Evolutionary conservation across 2,113 vertebrate genomes (phyloP).

Genomic region (Tretioscincus oriximinensis): DNA sequence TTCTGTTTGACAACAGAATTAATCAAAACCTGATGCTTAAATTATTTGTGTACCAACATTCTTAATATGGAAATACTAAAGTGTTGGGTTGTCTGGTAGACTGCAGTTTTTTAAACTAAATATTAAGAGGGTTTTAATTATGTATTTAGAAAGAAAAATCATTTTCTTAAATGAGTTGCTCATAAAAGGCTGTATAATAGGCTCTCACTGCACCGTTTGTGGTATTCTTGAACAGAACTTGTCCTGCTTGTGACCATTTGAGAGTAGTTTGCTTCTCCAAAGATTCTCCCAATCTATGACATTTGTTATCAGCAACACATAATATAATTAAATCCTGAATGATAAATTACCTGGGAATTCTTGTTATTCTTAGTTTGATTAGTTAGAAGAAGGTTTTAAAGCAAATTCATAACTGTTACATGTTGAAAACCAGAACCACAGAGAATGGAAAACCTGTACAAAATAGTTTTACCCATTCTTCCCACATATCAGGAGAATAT

Average conservation of each 20-base stretch:
- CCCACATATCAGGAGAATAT: constrained; percentile 3
- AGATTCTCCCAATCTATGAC: background rate
- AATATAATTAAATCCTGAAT: constrained; percentile 12
- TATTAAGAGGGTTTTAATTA: background rate
- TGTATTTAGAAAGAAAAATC: background rate
- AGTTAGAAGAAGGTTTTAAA: background rate
- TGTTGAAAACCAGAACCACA: background rate
- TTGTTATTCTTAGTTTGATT: background rate
- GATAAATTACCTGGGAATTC: background rate
- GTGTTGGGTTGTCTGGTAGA: fast-evolving
- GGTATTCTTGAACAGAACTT: background rate
- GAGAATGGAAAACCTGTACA: background rate
- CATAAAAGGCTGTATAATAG: background rate
- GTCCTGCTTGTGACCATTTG: background rate
- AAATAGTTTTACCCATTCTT: fast-evolving
- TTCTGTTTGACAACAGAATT: background rate
- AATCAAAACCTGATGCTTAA: background rate
- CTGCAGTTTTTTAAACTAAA: background rate
- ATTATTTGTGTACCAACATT: background rate
- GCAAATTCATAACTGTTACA: background rate
- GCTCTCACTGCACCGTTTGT: constrained; percentile 7
- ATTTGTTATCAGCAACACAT: constrained; percentile 3
- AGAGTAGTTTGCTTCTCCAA: constrained; percentile 19
- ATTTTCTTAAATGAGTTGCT: background rate
- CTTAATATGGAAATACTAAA: background rate